These are phyloP conservation scores for Micrastur ruficollis DNA, from an alignment of 2,797 vertebrate species.

Conservation along the genomic window DNA sequence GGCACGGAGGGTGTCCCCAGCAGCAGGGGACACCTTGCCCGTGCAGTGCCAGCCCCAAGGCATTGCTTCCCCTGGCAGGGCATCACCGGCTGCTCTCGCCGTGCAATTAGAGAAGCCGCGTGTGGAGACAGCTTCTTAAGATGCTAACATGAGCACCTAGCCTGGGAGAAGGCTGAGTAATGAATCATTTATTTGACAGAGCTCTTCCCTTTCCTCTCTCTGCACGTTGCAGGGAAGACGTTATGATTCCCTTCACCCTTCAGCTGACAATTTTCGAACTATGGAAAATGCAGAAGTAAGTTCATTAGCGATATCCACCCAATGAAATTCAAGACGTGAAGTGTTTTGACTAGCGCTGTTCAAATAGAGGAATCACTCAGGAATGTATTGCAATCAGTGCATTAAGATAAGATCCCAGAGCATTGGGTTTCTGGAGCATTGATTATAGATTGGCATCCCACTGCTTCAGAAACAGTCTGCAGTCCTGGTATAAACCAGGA, in stretches of 20 bases:
- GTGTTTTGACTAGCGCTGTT: conserved; percentile 17
- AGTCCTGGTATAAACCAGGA: background rate
- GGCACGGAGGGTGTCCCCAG: background rate
- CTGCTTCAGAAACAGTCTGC: background rate
- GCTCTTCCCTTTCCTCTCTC: background rate
- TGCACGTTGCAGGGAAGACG: background rate
- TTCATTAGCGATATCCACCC: background rate
- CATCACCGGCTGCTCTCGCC: rapidly evolving
- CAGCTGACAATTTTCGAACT: background rate
- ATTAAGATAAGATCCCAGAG: conserved; percentile 21
- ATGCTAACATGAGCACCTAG: background rate
- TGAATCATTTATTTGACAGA: background rate
- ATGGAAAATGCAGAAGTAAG: background rate
- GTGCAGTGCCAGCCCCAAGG: background rate
- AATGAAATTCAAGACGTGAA: background rate
- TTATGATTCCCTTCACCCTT: background rate
- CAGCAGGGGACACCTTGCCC: background rate
- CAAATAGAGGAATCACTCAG: conserved; percentile 1
- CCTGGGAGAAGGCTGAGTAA: background rate
- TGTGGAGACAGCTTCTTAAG: background rate
- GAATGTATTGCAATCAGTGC: background rate
- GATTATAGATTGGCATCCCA: conserved; percentile 27
- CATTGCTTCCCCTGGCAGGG: rapidly evolving
- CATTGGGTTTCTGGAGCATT: background rate
- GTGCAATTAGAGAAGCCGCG: background rate